Conservation (phyloP, 1,140 invertebrate species). For the Bombyx mori region DNA sequence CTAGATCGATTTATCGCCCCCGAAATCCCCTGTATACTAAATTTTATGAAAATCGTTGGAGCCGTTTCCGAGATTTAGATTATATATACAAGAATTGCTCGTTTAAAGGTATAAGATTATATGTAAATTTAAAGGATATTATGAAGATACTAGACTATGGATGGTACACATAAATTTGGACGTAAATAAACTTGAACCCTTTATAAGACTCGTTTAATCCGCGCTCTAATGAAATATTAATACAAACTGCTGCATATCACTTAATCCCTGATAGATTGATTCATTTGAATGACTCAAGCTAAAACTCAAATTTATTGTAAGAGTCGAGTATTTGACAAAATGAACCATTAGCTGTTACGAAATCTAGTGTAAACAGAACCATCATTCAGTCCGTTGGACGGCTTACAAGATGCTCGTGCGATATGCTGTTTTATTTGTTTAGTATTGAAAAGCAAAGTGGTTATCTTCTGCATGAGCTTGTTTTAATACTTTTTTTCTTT, state of each 20-base stretch:
- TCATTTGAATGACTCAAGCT: conserved; percentile 42
- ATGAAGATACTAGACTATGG: too few relatives aligned
- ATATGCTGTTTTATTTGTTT: neutral
- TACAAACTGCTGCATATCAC: conserved; percentile 46
- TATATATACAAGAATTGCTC: too few relatives aligned
- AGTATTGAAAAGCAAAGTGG: conserved; percentile 8
- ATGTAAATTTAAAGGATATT: too few relatives aligned
- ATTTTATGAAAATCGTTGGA: too few relatives aligned
- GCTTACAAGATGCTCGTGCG: conserved; percentile 18
- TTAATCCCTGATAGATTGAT: conserved; percentile 45
- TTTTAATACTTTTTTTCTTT: neutral
- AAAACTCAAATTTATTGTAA: conserved; percentile 12
- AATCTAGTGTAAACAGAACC: conserved; percentile 38
- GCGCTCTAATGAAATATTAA: conserved; percentile 39
- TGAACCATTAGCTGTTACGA: conserved; percentile 44
- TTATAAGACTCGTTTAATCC: conserved; percentile 22
- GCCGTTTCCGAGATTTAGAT: too few relatives aligned
- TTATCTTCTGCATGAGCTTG: neutral
- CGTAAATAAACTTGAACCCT: too few relatives aligned
- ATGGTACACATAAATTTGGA: too few relatives aligned
- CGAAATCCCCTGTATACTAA: too few relatives aligned
- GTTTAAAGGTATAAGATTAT: too few relatives aligned
- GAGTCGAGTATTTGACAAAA: conserved; percentile 37
- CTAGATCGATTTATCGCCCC: too few relatives aligned
- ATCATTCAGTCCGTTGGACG: conserved; percentile 24